Evolutionary conservation across 1,140 invertebrate species (phyloP), one percentile per base, ranked within the genome.

Genomic region (Schlechtendalia chinensis): DNA sequence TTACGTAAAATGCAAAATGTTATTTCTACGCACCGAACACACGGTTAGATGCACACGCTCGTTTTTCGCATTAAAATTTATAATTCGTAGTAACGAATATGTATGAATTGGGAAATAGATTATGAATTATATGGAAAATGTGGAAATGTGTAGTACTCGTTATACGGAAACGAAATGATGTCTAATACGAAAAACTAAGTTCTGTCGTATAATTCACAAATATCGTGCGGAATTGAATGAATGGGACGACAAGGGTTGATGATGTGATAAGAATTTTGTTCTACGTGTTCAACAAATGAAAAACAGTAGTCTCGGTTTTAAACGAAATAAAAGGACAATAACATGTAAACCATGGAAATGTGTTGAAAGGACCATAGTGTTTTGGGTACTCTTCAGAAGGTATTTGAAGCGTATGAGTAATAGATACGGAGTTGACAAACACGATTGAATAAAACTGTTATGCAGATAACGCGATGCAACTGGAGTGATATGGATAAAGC

Each of bases 371-470:
- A 56, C 56, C 2, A 12, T 22, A 47, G 63, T 24, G 22, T 27
- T 5, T 59, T 8, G 27, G 10, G 19, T 67, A 8, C n/a, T 24
- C 27, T 67, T 67, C 5, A 45, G 6, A 67, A 11, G 19, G 39
- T 16, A 45, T 47, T 16, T 45, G 39, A 67, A 22, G 32, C 45
- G 39, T 67, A 65, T 65, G 17, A n/a, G 61, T 8, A 65, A 39
- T 29, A 65, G 61, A 65, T 65, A 65, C n/a, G 24, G 8, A 65
- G 17, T 65, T 65, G 61, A 39, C 10, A 65, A 65, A 65, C 29
- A 39, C 10, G 4, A 27, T 27, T 4, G 22, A 12, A 12, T 50
- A 27, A 59, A 59, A 59, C 56, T 27, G 3, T 12, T 59, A 50
- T 11, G 8, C 22, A 59, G 56, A 59, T 59, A 59, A 27, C 22